Percentiles rank a stretch among this genome's conserved stretches.
Evolutionary conservation across 2,888 invertebrate species (phyloP).

Genomic region (Elegia similella): DNA sequence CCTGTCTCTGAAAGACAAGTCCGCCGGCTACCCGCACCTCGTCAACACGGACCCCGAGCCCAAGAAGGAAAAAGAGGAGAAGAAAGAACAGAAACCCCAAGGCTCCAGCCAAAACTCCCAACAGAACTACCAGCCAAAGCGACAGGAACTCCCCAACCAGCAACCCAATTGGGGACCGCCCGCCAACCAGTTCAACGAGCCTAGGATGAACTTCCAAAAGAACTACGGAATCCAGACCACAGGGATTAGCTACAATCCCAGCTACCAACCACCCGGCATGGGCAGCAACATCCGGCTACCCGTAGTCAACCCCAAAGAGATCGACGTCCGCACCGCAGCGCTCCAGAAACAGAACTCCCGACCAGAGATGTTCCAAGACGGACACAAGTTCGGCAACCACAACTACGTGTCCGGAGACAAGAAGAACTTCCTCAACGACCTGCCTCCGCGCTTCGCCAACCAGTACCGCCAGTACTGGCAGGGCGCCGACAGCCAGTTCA

Average conservation of each 20-base stretch:
- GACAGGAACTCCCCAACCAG: conserved; percentile 37
- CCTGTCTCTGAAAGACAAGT: conserved; percentile 76
- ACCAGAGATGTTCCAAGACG: conserved; percentile 63
- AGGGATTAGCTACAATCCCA: conserved; percentile 55
- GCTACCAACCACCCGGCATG: conserved; percentile 35
- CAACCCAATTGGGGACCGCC: conserved; percentile 42
- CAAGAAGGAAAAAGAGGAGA: conserved; percentile 55
- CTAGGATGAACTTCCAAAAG: conserved; percentile 57
- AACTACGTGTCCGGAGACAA: conserved; percentile 68
- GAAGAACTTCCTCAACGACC: conserved; percentile 68
- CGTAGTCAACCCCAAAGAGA: conserved; percentile 77
- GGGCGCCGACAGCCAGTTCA: conserved; percentile 54
- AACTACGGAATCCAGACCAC: conserved; percentile 60
- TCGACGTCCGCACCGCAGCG: conserved; percentile 74
- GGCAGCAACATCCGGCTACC: conserved; percentile 52
- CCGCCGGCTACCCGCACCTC: conserved; percentile 75
- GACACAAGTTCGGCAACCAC: conserved; percentile 57
- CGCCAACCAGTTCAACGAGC: conserved; percentile 40
- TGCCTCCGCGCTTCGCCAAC: conserved; percentile 73
- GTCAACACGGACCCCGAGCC: conserved; percentile 67
- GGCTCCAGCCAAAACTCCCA: conserved; percentile 44
- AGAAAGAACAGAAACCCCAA: conserved; percentile 58
- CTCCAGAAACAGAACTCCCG: conserved; percentile 72
- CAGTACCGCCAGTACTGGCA: conserved; percentile 70
- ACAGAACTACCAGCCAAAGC: conserved; percentile 43